Conservation (phyloP, 2,888 invertebrate genomes). For the Tanypteryx hageni region DNA sequence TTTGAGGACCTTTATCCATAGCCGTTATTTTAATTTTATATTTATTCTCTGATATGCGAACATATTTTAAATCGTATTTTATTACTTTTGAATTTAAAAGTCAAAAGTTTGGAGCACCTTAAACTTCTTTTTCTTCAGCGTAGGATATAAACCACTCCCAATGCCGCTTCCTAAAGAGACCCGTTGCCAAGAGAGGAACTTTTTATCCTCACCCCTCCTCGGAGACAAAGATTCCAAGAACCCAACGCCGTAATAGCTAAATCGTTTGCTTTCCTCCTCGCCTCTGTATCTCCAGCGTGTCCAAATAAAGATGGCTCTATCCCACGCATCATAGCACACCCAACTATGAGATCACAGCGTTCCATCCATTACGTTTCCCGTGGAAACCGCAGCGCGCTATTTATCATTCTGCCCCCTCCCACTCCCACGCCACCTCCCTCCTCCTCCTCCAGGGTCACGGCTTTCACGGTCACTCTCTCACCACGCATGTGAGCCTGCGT, state of each 20-base stretch:
- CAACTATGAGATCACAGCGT: slow-evolving; percentile 10
- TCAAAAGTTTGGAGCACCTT: too few species aligned
- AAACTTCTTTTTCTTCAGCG: too few species aligned
- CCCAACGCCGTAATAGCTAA: too few species aligned
- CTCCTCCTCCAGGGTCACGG: background rate
- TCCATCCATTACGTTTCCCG: background rate
- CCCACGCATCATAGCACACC: slow-evolving; percentile 5
- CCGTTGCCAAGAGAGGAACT: background rate
- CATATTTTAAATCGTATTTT: too few species aligned
- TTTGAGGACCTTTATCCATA: too few species aligned
- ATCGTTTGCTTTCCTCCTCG: background rate
- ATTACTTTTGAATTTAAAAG: too few species aligned
- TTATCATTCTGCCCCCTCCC: background rate
- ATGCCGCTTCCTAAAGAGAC: background rate
- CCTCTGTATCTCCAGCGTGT: background rate
- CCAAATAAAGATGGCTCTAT: background rate
- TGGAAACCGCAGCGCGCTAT: background rate
- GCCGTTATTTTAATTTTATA: too few species aligned
- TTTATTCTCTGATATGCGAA: too few species aligned
- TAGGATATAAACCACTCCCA: too few species aligned
- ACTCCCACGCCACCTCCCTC: background rate
- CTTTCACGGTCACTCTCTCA: background rate
- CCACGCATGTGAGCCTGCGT: background rate
- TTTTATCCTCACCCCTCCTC: background rate
- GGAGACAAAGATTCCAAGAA: background rate